Evolutionary conservation across 37 sponge, comb jelly and placozoan species (phyloP), one percentile per base, ranked within the genome.

Genomic region (Oopsacas minuta): DNA sequence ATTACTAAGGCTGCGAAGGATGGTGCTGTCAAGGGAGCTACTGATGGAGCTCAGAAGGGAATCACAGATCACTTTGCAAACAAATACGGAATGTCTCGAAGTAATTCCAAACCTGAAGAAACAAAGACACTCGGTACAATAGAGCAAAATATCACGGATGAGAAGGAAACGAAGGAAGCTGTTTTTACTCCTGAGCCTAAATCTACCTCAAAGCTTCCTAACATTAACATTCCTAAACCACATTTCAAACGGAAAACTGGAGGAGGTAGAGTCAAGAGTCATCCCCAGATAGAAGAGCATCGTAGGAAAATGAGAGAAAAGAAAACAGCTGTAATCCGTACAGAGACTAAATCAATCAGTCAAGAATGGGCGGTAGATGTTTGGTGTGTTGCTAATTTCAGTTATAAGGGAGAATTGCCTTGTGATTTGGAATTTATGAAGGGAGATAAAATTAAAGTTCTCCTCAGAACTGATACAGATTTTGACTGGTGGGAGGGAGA

Each of bases 401-500:
- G 89, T 82, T 97, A 87, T 87, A 85, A 81, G 23, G 91, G 88
- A 1, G 90, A 97, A 84, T 87, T 90, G 89, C 83, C 87, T 36
- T 94, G 94, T 88, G 97, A 97, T 69, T 85, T 97, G 17, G 88
- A 91, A 85, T 97, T 97, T 83, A 81, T 89, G 49, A 91, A 91
- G 52, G 93, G 93, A 15, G 95, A 94, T 83, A 82, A 88, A 25
- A 97, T 97, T 37, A 85, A 86, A 38, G 82, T 97, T 17, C 35
- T 94, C 35, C 90, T 90, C n/a, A 38, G 90, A 23, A 97, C 99
- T n/a, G 92, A 88, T 32, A 35, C 37, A 1, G 83, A 85, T 46
- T 39, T 86, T 61, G 93, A 92, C 85, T 97, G 99, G 99, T 97
- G 99, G 99, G 99, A 97, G 88, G 99, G 99, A 36, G 87, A 85